Base-by-base conservation (phyloP, 2,797 vertebrate genomes). In the Distichodus sexfasciatus region DNA sequence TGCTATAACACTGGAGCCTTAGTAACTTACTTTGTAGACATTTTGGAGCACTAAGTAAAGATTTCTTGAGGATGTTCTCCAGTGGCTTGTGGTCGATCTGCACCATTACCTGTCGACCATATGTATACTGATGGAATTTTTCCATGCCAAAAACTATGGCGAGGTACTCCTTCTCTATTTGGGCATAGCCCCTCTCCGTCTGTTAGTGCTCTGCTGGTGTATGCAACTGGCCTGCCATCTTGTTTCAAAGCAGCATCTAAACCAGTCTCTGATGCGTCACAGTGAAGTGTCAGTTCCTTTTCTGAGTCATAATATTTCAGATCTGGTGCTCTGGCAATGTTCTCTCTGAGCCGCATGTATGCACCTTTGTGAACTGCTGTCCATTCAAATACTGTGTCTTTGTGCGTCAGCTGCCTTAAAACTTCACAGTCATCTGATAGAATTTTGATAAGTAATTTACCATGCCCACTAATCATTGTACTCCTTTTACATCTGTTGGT, bases 1-100 rank as follows among this genome's bases (percentile, higher is more conserved):
- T n/a, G n/a, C n/a, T n/a, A n/a, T 76, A 76, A 15, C 35, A 44
- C 17, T 68, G 26, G 1, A 72, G 28, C 24, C 57, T 48, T 10
- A 76, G 15, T 4, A 68, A n/a, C 41, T 67, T 76, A 57, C 64
- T 54, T 58, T 78, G 68, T 2, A 74, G 66, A n/a, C 43, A 33
- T 26, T 79, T 77, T 3, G 41, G 79, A 46, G 61, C 48, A 6
- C 36, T n/a, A n/a, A n/a, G n/a, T n/a, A n/a, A n/a, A n/a, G 21
- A 3, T 4, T 55, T 35, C 17, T 5, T 36, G 2, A 35, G 6
- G 21, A 43, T 60, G 10, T 14, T 35, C 11, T 21, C 51, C 2
- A 54, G 9, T 12, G 31, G 51, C 31, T 55, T 36, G 35, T 55
- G 29, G 3, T 55, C 51, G 9, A 0, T 15, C 31, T 55, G 31